These are phyloP conservation scores for Drosophila ohnishii DNA, from an alignment of 1,140 invertebrate genomes.

Conservation along the genomic window DNA sequence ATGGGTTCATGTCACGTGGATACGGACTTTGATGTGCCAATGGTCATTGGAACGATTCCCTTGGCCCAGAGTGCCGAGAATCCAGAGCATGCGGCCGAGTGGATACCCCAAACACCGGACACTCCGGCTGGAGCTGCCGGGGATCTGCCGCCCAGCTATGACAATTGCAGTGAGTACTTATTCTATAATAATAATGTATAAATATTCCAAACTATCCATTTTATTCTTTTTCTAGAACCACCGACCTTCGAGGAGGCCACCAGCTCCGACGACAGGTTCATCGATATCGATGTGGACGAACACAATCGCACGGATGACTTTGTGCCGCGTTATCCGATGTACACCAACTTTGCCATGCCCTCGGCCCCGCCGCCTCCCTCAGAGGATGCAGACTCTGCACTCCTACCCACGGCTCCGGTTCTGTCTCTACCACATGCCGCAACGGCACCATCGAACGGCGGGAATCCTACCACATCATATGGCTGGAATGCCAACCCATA, in stretches of 20 bases:
- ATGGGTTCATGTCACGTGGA: slow-evolving; percentile 58
- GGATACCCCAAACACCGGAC: slow-evolving; percentile 71
- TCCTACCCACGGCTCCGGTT: slow-evolving; percentile 13
- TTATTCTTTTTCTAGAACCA: slow-evolving; percentile 45
- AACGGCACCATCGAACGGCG: slow-evolving; percentile 17
- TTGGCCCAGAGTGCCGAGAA: slow-evolving; percentile 60
- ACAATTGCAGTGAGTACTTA: slow-evolving; percentile 58
- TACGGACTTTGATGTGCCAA: slow-evolving; percentile 54
- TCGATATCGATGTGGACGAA: slow-evolving; percentile 68
- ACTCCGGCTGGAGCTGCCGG: slow-evolving; percentile 59
- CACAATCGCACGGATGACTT: slow-evolving; percentile 70
- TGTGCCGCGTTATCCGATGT: slow-evolving; percentile 75
- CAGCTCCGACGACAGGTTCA: slow-evolving; percentile 52
- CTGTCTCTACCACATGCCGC: slow-evolving; percentile 11
- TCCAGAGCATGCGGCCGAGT: slow-evolving; percentile 39
- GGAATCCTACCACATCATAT: slow-evolving; percentile 1
- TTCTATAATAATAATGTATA: neutral
- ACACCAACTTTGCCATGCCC: slow-evolving; percentile 66
- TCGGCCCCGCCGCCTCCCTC: slow-evolving; percentile 41
- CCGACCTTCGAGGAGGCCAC: slow-evolving; percentile 75
- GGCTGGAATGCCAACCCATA: slow-evolving; percentile 29
- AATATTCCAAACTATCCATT: neutral
- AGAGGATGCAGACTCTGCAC: slow-evolving; percentile 5
- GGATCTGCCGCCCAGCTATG: slow-evolving; percentile 67
- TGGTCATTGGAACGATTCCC: slow-evolving; percentile 71